phyloP scores from a whole-genome alignment of 2,113 vertebrate genomes.

The Hippopotamus amphibius region DNA sequence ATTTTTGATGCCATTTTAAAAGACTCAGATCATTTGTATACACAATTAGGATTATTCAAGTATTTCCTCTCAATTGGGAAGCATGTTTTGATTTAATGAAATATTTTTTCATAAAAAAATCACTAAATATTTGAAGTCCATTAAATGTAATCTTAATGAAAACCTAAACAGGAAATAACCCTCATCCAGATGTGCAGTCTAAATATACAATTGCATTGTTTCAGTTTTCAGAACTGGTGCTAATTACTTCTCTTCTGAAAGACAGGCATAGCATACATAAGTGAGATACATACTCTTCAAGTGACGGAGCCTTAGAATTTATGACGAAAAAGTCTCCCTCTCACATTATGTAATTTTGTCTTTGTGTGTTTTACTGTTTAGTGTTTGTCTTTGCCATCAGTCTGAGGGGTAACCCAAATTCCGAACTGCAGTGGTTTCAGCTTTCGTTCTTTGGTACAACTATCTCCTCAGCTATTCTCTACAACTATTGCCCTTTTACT shows the following conservation, averaged over 20 bases:
- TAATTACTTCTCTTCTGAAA: not conserved
- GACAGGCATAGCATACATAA: not conserved
- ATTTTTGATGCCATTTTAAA: not conserved
- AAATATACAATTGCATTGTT: not conserved
- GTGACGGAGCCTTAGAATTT: not conserved
- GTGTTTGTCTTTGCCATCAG: not conserved
- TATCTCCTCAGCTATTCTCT: not conserved
- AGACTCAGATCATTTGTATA: not conserved
- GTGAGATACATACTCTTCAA: not conserved
- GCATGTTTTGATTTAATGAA: not conserved
- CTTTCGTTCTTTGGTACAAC: not conserved
- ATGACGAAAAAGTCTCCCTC: not conserved
- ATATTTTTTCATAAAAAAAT: not conserved
- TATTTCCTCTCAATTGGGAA: not conserved
- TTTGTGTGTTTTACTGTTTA: not conserved
- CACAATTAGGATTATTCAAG: not conserved
- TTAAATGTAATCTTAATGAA: conserved; percentile 11
- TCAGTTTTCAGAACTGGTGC: not conserved
- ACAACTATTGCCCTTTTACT: not conserved
- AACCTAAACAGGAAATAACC: not conserved
- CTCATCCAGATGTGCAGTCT: not conserved
- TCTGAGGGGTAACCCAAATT: not conserved
- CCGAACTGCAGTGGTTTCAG: not conserved
- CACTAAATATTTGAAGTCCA: not conserved
- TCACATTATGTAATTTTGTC: not conserved